A percentile compares a stretch with the other conserved stretches of the same genome.
These are phyloP conservation scores for Serrognathus titanus DNA, from an alignment of 2,888 invertebrate species.

Conservation along the genomic window DNA sequence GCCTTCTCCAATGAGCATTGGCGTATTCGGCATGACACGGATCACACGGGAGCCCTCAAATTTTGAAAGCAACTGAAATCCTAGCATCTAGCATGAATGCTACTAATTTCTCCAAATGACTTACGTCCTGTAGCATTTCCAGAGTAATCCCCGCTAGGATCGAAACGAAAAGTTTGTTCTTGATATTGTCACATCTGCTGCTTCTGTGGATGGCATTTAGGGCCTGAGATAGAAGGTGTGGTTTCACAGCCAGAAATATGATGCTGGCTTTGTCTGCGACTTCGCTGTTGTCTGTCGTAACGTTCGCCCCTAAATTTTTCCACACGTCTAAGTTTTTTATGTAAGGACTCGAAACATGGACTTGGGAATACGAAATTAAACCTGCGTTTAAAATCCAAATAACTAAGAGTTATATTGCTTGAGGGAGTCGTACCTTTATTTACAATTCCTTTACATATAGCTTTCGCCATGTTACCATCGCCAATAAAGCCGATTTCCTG, in stretches of 20 bases:
- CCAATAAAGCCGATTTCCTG: slow-evolving; percentile 77
- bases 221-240: slow-evolving; percentile 66
- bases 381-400: slow-evolving; percentile 47
- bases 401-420: too few relatives aligned
- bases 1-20: slow-evolving; percentile 72
- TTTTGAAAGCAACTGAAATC: slow-evolving; percentile 28
- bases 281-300: slow-evolving; percentile 63
- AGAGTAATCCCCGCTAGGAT: slow-evolving; percentile 77
- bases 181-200: slow-evolving; percentile 33
- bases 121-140: slow-evolving; percentile 60
- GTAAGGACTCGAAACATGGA: slow-evolving; percentile 73
- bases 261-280: slow-evolving; percentile 65
- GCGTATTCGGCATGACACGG: slow-evolving; percentile 86
- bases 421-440: slow-evolving; percentile 55
- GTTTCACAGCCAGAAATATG: slow-evolving; percentile 85
- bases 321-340: slow-evolving; percentile 63
- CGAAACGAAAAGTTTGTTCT: slow-evolving; percentile 70
- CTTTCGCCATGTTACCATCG: slow-evolving; percentile 87
- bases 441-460: slow-evolving; percentile 72
- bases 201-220: slow-evolving; percentile 45
- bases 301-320: slow-evolving; percentile 59
- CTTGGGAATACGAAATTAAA: slow-evolving; percentile 59
- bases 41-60: slow-evolving; percentile 54
- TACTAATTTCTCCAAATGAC: background rate
- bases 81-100: background rate